These are phyloP conservation scores for Netelia inedita DNA, from an alignment of 2,888 invertebrate species.

Conservation along the genomic window DNA sequence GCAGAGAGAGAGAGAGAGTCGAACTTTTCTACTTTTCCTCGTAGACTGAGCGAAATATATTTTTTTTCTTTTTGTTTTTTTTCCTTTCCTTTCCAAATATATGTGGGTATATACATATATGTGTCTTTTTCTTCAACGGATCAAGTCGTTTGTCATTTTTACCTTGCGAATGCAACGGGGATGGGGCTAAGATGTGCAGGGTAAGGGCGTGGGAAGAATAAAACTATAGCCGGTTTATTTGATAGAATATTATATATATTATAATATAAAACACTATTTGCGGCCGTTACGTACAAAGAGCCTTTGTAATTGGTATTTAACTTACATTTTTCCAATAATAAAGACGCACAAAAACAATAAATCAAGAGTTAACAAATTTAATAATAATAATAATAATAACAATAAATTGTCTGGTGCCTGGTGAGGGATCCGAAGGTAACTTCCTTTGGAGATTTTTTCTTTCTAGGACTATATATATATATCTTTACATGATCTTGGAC, in stretches of 20 bases:
- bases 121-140: conserved; percentile 28
- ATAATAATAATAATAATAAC: conserved; percentile 29
- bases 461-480: neutral
- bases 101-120: neutral
- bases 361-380: conserved; percentile 44
- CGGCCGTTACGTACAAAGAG: conserved; percentile 85
- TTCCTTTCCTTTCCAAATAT: conserved; percentile 32
- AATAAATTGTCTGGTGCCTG: conserved; percentile 30
- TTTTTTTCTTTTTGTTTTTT: conserved; percentile 37
- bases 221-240: conserved; percentile 83
- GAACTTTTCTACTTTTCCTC: conserved; percentile 51
- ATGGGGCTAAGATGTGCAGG: conserved; percentile 25
- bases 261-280: conserved; percentile 83
- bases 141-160: conserved; percentile 35
- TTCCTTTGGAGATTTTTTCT: neutral
- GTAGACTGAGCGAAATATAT: conserved; percentile 60
- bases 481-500: conserved; percentile 4
- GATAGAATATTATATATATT: conserved; percentile 82
- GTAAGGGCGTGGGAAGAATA: conserved; percentile 67
- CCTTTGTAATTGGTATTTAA: conserved; percentile 85
- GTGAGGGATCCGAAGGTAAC: conserved; percentile 21
- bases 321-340: conserved; percentile 83
- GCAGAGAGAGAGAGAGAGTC: conserved; percentile 42
- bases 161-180: conserved; percentile 43
- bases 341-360: conserved; percentile 73